Percentiles rank a stretch among this genome's conserved stretches.
Evolutionary conservation across 2,888 invertebrate species (phyloP).

Genomic region (Bombyx huttoni): DNA sequence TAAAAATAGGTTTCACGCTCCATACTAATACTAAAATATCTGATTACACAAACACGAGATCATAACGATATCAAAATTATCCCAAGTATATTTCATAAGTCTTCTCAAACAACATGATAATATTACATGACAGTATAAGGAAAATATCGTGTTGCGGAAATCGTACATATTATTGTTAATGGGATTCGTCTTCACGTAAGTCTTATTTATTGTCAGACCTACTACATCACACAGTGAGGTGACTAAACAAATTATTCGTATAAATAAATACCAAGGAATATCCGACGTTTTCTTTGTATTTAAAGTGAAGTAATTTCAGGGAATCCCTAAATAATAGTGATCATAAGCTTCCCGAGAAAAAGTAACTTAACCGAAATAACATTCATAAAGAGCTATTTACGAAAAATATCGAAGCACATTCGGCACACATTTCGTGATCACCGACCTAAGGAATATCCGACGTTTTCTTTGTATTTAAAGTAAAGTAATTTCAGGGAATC

Average conservation of each 20-base stretch:
- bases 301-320: no score
- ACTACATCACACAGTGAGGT: not conserved
- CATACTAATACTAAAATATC: slow-evolving; percentile 31
- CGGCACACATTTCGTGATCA: slow-evolving; percentile 12
- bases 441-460: slow-evolving; percentile 3
- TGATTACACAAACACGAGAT: slow-evolving; percentile 30
- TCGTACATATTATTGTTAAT: slow-evolving; percentile 6
- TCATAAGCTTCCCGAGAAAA: no score
- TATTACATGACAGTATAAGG: slow-evolving; percentile 36
- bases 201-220: not conserved
- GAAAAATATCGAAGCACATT: not conserved
- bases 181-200: slow-evolving; percentile 2
- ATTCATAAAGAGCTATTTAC: not conserved
- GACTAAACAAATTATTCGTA: no score
- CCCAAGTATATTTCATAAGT: slow-evolving; percentile 39
- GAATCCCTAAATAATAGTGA: no score
- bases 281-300: no score
- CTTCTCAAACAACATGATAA: slow-evolving; percentile 47
- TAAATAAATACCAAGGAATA: no score
- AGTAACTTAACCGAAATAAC: not conserved
- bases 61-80: slow-evolving; percentile 29
- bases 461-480: no score
- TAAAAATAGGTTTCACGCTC: slow-evolving; percentile 5
- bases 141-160: slow-evolving; percentile 28
- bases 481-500: no score